These are phyloP conservation scores for Reinhardtius hippoglossoides DNA, from an alignment of 2,113 vertebrate species.

Conservation along the genomic window DNA sequence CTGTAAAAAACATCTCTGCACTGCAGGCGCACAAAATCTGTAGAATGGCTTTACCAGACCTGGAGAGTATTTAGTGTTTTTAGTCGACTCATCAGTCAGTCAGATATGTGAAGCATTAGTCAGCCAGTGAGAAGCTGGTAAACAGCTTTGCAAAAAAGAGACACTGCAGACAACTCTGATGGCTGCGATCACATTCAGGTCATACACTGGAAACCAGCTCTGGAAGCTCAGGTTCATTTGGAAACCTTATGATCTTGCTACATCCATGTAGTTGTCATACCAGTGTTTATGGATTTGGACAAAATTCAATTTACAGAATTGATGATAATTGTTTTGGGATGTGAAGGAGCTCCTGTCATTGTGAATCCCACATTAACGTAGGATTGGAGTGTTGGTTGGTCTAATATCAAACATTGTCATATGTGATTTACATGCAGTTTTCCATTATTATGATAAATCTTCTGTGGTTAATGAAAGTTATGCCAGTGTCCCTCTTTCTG, in stretches of 20 bases:
- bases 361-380: no score
- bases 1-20: slow-evolving; percentile 11
- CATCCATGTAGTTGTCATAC: no score
- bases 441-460: no score
- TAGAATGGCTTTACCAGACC: slow-evolving; percentile 20
- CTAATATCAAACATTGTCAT: no score
- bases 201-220: background rate
- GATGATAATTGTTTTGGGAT: background rate
- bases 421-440: no score
- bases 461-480: no score
- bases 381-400: no score
- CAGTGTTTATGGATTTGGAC: background rate
- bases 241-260: background rate
- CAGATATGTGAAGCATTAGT: background rate
- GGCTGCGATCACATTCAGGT: no score
- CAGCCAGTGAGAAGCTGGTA: no score
- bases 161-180: background rate
- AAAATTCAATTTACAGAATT: background rate
- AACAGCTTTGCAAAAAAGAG: background rate
- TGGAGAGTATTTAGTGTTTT: background rate
- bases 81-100: background rate
- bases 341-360: no score
- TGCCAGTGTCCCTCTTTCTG: no score
- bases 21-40: slow-evolving; percentile 51
- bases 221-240: background rate